phyloP scores from a whole-genome alignment of 2,113 vertebrate genomes.

The Ondatra zibethicus region DNA sequence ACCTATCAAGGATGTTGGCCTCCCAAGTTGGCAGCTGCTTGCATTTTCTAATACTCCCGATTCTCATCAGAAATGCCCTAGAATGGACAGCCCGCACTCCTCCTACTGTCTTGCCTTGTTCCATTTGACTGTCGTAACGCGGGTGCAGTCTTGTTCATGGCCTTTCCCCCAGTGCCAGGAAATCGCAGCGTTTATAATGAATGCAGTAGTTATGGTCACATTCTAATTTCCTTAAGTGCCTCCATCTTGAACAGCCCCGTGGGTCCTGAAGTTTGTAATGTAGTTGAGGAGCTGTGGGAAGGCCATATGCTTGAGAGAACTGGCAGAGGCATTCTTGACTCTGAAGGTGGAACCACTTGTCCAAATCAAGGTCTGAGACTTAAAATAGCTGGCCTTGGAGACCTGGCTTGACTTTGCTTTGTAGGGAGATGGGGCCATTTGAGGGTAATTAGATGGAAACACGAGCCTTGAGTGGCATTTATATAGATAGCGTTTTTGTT shows the following conservation, averaged over 20 bases:
- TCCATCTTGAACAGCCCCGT: slow-evolving; percentile 63
- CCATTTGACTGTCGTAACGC: slow-evolving; percentile 14
- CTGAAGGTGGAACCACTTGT: slow-evolving; percentile 46
- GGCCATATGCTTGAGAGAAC: slow-evolving; percentile 71
- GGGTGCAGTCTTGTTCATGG: slow-evolving; percentile 8
- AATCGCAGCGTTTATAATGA: slow-evolving; percentile 53
- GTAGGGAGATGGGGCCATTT: slow-evolving; percentile 43
- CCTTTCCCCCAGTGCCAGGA: slow-evolving; percentile 51
- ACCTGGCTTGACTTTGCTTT: slow-evolving; percentile 41
- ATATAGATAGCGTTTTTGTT: slow-evolving; percentile 53
- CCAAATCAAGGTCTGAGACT: slow-evolving; percentile 59
- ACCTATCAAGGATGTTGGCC: not conserved
- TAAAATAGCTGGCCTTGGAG: slow-evolving; percentile 42
- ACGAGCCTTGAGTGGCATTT: slow-evolving; percentile 53
- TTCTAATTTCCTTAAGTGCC: slow-evolving; percentile 74
- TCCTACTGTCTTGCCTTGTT: slow-evolving; percentile 39
- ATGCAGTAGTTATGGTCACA: slow-evolving; percentile 66
- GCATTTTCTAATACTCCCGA: slow-evolving; percentile 47
- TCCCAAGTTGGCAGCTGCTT: not conserved
- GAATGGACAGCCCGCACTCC: not conserved
- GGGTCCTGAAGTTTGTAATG: slow-evolving; percentile 66
- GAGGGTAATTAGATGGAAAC: slow-evolving; percentile 59
- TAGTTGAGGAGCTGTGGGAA: slow-evolving; percentile 66
- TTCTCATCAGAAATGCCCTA: slow-evolving; percentile 16
- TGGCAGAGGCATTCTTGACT: slow-evolving; percentile 30